Base-by-base conservation (phyloP, 2,888 invertebrate genomes). In the Blastobasis adustella region DNA sequence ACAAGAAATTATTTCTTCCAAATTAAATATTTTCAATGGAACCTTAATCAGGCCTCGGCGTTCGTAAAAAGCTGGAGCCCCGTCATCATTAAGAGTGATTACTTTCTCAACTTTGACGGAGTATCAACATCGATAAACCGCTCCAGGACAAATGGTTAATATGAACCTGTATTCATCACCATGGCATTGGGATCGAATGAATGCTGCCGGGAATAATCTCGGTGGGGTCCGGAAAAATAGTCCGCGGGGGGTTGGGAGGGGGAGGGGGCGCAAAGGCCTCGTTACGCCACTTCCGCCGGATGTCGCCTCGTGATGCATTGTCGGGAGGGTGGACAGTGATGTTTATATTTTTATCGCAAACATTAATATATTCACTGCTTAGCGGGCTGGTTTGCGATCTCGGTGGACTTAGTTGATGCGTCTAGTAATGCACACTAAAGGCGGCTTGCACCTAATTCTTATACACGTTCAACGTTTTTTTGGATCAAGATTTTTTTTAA, bases 281-380 rank as follows among this genome's bases (percentile, higher is more conserved):
- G 87, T 87, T 87, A 87, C 77, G 79, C 74, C 67, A 78, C 79
- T 76, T 88, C 87, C 87, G 84, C 58, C 83, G 87, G 87, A 88
- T 71, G 87, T 84, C 77, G 82, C 73, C 79, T 77, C 83, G 76
- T 77, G 80, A 83, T 76, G 83, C 81, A 82, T 82, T 83, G 86
- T 82, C 76, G 73, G 66, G 66, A 77, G 85, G 83, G 82, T 82
- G 81, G 84, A 81, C 85, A 77, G 60, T 59, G 70, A 73, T 73
- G 73, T 77, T 80, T 80, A 76, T 76, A 80, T 82, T 79, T 78
- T 72, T 67, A 75, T 76, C 66, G 69, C 65, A 78, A 82, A 81
- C 73, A 81, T 79, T 79, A 72, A 80, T 80, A 77, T 67, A 66
- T 60, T 61, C 65, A 55, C 57, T 59, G 23, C 23, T 23, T 2